phyloP scores from a whole-genome alignment of 2,797 vertebrate species.

The Miichthys miiuy region DNA sequence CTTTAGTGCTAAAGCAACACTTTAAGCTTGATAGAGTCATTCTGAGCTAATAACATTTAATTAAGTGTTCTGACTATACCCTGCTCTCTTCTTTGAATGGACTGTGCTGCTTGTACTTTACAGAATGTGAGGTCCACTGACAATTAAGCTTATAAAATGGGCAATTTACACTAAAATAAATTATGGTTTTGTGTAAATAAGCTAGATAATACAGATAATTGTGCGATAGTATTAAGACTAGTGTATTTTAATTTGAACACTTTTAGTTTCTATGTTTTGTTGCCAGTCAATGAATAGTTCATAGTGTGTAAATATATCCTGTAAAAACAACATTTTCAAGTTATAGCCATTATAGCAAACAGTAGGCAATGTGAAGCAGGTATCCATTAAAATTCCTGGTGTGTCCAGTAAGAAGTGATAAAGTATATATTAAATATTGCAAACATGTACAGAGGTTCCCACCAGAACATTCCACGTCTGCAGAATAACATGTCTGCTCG shows the following conservation, averaged over 20 bases:
- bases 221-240: not conserved
- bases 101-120: slow-evolving; percentile 9
- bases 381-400: slow-evolving; percentile 32
- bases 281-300: not conserved
- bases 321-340: slow-evolving; percentile 6
- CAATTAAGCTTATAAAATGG: not conserved
- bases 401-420: not conserved
- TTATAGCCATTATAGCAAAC: not conserved
- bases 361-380: slow-evolving; percentile 3
- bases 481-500: slow-evolving; percentile 38
- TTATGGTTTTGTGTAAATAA: not conserved
- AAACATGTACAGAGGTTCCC: slow-evolving; percentile 38
- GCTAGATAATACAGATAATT: not conserved
- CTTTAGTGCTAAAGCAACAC: slow-evolving; percentile 54
- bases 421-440: slow-evolving; percentile 44
- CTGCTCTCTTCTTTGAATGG: slow-evolving; percentile 29
- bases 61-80: slow-evolving; percentile 6
- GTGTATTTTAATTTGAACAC: not conserved
- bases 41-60: slow-evolving; percentile 33
- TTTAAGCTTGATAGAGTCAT: slow-evolving; percentile 43
- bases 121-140: slow-evolving; percentile 14
- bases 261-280: not conserved
- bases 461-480: slow-evolving; percentile 26
- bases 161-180: not conserved
- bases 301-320: not conserved